These are phyloP conservation scores for cat (Felis catus) DNA, from an alignment of 2,113 vertebrate genomes.

Conservation along the genomic window DNA sequence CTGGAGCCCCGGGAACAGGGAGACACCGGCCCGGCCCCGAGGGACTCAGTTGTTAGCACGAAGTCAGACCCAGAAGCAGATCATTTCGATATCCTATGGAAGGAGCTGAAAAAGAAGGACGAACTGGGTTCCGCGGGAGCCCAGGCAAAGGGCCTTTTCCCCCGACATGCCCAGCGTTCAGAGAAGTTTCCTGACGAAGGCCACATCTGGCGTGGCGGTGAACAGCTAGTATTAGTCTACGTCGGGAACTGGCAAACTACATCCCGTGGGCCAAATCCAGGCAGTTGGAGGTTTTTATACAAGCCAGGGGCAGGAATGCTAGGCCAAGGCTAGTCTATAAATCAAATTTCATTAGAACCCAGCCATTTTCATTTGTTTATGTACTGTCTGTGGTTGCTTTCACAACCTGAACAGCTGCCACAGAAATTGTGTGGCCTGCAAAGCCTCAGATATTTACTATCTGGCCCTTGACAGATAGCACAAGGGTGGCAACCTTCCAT, in stretches of 20 bases:
- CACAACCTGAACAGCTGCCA: neutral
- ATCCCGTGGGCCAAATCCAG: neutral
- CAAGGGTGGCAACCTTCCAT: neutral
- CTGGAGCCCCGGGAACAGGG: neutral
- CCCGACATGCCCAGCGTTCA: rapidly evolving
- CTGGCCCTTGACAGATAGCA: neutral
- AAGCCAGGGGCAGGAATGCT: neutral
- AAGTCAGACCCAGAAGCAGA: neutral
- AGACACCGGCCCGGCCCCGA: neutral
- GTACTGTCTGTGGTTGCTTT: neutral
- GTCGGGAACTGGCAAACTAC: neutral
- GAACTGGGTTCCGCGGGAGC: neutral
- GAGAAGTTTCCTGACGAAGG: neutral
- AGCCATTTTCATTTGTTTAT: neutral
- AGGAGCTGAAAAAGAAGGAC: neutral
- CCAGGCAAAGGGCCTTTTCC: neutral
- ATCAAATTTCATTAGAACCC: neutral
- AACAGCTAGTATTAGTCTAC: neutral
- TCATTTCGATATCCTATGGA: neutral
- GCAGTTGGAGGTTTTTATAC: neutral
- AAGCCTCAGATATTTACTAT: neutral
- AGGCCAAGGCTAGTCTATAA: neutral
- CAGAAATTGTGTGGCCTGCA: neutral
- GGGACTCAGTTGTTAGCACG: neutral
- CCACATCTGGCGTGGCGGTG: neutral